A percentile compares a stretch with the other conserved stretches of the same genome.
Evolutionary conservation across 2,113 vertebrate genomes (phyloP).

Genomic region (Lophochroa leadbeateri): DNA sequence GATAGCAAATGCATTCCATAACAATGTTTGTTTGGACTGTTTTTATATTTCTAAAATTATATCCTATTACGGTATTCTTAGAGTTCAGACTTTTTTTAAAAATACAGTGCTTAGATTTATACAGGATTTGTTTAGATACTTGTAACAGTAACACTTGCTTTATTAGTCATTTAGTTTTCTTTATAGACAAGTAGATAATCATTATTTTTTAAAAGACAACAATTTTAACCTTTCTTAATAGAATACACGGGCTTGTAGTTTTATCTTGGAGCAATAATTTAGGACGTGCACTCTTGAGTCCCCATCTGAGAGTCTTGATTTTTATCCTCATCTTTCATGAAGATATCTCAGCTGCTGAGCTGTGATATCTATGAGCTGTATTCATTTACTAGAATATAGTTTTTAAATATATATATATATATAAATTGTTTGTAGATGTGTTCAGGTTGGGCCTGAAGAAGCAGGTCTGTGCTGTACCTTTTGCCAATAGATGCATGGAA

Average conservation of each 20-base stretch:
- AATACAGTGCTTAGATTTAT: conserved; percentile 67
- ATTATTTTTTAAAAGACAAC: conserved; percentile 67
- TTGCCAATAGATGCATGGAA: conserved; percentile 21
- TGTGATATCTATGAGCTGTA: conserved; percentile 46
- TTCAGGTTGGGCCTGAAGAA: background rate
- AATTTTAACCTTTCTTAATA: conserved; percentile 61
- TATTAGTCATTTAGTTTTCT: conserved; percentile 63
- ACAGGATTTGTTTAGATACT: conserved; percentile 67
- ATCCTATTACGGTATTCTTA: conserved; percentile 61
- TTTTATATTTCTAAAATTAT: conserved; percentile 58
- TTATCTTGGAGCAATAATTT: conserved; percentile 63
- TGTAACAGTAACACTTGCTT: conserved; percentile 64
- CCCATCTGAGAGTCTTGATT: conserved; percentile 35
- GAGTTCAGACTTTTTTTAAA: conserved; percentile 59
- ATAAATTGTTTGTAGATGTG: background rate
- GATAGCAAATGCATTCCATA: conserved; percentile 60
- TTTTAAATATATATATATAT: conserved; percentile 11
- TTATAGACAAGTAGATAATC: conserved; percentile 64
- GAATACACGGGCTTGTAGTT: conserved; percentile 37
- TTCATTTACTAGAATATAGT: conserved; percentile 56
- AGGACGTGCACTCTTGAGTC: conserved; percentile 46
- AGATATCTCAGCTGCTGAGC: conserved; percentile 60
- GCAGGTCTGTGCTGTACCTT: background rate
- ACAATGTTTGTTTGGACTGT: conserved; percentile 55
- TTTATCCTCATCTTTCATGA: background rate